Base-by-base conservation (phyloP, 2,797 vertebrate species). In the Mycteria americana region DNA sequence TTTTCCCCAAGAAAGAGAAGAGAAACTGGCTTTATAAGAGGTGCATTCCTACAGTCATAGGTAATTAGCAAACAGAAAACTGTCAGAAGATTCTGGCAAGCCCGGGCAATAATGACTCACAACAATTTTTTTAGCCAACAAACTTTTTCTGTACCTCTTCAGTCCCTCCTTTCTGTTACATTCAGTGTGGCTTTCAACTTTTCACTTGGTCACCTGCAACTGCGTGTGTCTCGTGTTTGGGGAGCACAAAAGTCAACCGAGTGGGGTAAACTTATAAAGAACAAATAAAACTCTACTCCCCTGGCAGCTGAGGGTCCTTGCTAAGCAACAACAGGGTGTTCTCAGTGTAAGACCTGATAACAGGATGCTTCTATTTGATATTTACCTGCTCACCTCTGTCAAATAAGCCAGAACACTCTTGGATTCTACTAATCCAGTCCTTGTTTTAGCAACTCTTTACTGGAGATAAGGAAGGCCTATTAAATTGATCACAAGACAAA, bases 1-100 rank as follows among this genome's bases (percentile, higher is more conserved):
- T 65, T 70, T 54, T 39, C 18, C 57, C 62, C 79, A 79, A 25
- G 25, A 64, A 65, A 86, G 31, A 69, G 65, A 88, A 45, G 56
- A 87, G 35, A 56, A 91, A 54, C 53, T 94, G 64, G 43, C 65
- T 74, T 85, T 33, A 8, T 14, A 68, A 79, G 74, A 87, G 19
- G 21, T 85, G 21, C 90, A 96, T 93, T 91, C 93, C 84, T 93
- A 56, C 19, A 82, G 85, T n/a, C 50, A 27, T 46, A 89, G 73
- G 68, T 94, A 97, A 94, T 85, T 85, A 95, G 39, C 82, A 95
- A 95, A 89, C 28, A 94, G 41, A 93, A 88, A 90, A 69, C 79
- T 67, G 43, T 93, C 72, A 81, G 81, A 78, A 45, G 27, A 46
- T 13, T 89, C 60, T 92, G 89, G 93, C 92, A 89, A 94, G 82